phyloP scores from a whole-genome alignment of 1,140 invertebrate species.

The Drosophila micromelanica region DNA sequence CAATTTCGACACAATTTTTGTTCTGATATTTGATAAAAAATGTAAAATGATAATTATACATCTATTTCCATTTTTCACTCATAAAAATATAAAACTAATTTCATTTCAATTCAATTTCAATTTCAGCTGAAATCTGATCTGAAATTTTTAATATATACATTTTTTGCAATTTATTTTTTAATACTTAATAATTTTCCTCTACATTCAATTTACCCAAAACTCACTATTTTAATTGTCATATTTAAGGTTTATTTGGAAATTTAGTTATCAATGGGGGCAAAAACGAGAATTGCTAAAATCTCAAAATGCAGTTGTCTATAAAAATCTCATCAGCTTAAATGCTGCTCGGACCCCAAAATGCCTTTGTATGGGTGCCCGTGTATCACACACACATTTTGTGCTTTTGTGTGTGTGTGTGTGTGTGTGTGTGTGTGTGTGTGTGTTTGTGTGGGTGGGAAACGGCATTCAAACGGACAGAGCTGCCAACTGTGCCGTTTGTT shows the following conservation, averaged over 20 bases:
- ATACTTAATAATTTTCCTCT: neutral
- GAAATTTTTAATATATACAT: too few relatives aligned
- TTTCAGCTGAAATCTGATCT: too few relatives aligned
- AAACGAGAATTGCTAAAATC: neutral
- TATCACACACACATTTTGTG: constrained; percentile 42
- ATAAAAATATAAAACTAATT: too few relatives aligned
- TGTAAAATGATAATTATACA: too few relatives aligned
- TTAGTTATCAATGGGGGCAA: neutral
- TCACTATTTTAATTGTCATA: neutral
- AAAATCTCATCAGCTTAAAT: constrained; percentile 65
- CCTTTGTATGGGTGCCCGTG: constrained; percentile 15
- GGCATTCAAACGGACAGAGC: constrained; percentile 50
- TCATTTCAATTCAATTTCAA: too few relatives aligned
- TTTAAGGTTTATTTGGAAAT: neutral
- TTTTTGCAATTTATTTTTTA: too few relatives aligned
- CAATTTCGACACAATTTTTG: too few relatives aligned
- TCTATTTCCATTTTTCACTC: too few relatives aligned
- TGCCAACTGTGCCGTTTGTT: constrained; percentile 65
- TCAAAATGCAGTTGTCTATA: constrained; percentile 18
- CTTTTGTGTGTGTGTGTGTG: constrained; percentile 13
- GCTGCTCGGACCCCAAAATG: constrained; percentile 21
- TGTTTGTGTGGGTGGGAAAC: constrained; percentile 25
- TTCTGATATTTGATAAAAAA: too few relatives aligned
- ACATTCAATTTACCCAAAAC: too few relatives aligned
- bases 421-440: constrained; percentile 5